phyloP scores from a whole-genome alignment of 2,113 vertebrate genomes.

The Tragelaphus scriptus region DNA sequence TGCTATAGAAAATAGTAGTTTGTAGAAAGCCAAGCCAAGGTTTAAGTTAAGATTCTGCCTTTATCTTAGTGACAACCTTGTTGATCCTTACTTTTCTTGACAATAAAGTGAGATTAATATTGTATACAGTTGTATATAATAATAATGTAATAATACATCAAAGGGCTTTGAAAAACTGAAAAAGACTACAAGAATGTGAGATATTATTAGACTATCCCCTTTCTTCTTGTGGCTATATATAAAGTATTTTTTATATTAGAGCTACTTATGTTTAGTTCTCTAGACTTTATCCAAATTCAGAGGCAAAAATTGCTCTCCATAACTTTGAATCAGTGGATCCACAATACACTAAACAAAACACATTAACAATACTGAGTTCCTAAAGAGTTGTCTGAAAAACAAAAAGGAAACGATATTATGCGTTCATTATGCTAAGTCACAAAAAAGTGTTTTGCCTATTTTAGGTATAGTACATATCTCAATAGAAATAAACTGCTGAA shows the following conservation, averaged over 20 bases:
- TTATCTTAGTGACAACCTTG: neutral
- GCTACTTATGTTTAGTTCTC: neutral
- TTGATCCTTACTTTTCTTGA: neutral
- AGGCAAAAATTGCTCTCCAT: neutral
- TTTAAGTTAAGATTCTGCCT: constrained; percentile 8
- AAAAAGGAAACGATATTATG: neutral
- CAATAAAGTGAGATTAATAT: neutral
- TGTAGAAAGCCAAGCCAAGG: neutral
- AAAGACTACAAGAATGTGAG: neutral
- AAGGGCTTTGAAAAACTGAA: constrained; percentile 21
- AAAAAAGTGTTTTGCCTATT: constrained; percentile 3
- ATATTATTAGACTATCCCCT: neutral
- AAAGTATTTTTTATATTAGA: constrained; percentile 19
- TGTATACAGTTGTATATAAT: neutral
- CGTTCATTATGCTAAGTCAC: neutral
- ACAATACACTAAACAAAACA: neutral
- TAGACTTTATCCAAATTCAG: constrained; percentile 14
- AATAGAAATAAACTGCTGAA: neutral
- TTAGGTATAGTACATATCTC: neutral
- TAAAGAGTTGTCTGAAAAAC: constrained; percentile 4
- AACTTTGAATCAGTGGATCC: neutral
- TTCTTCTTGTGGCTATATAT: constrained; percentile 14
- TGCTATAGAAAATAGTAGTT: neutral
- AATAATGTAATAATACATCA: neutral
- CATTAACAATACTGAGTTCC: neutral